Percentiles rank a stretch among this genome's conserved stretches.
These are phyloP conservation scores for Trissolcus japonicus DNA, from an alignment of 2,888 invertebrate genomes.

Conservation along the genomic window DNA sequence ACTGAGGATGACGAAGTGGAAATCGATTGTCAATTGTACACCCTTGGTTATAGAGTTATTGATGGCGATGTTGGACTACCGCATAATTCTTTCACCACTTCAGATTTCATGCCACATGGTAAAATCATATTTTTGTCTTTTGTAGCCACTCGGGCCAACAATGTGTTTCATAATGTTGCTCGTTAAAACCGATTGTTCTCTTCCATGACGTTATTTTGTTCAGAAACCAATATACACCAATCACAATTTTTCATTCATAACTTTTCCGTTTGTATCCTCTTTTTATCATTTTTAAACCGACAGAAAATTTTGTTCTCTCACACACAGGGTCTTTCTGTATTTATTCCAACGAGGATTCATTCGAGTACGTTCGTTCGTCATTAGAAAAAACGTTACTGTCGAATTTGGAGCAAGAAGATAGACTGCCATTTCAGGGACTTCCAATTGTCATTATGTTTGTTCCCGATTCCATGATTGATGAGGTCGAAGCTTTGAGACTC, in stretches of 20 bases:
- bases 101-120: constrained; percentile 94
- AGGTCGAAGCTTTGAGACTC: constrained; percentile 89
- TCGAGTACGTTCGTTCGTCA: constrained; percentile 93
- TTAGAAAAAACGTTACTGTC: constrained; percentile 93
- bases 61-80: constrained; percentile 89
- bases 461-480: constrained; percentile 88
- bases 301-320: no score
- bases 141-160: not conserved
- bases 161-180: constrained; percentile 8
- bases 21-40: constrained; percentile 87
- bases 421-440: constrained; percentile 88
- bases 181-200: not conserved
- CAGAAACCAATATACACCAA: no score
- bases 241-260: no score
- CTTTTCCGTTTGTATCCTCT: no score
- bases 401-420: constrained; percentile 93
- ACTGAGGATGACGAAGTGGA: constrained; percentile 92
- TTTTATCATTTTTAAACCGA: no score
- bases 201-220: not conserved
- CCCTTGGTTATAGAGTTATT: constrained; percentile 89
- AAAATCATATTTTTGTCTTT: constrained; percentile 57
- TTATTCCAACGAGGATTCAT: constrained; percentile 92
- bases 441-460: constrained; percentile 95
- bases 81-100: constrained; percentile 87
- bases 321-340: constrained; percentile 86